phyloP scores from a whole-genome alignment of 2,888 invertebrate species.

The Poecilobothrus nobilitatus region DNA sequence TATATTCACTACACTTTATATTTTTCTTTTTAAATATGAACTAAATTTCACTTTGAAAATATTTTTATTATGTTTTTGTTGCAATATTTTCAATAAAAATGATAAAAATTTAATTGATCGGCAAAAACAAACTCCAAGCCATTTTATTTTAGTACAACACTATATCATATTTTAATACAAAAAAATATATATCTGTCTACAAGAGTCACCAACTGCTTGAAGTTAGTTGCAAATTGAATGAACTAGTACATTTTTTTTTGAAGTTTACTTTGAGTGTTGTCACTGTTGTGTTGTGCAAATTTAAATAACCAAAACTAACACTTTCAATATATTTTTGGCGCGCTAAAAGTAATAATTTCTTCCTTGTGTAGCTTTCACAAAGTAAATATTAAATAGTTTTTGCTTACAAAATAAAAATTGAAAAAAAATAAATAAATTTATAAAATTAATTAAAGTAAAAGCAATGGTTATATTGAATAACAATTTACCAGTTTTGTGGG shows the following conservation, averaged over 20 bases:
- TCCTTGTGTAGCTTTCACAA: too few relatives aligned
- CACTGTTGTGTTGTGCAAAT: too few relatives aligned
- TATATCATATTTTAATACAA: not conserved
- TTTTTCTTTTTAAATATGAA: not conserved
- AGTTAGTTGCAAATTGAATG: not conserved
- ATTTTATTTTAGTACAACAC: constrained; percentile 4
- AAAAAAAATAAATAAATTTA: too few relatives aligned
- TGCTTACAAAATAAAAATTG: too few relatives aligned
- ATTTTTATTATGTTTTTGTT: not conserved
- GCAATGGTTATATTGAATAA: not conserved
- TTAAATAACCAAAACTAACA: not conserved
- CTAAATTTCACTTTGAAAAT: not conserved
- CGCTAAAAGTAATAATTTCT: not conserved
- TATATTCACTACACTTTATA: constrained; percentile 8
- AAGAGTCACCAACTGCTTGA: not conserved
- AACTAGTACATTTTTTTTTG: not conserved
- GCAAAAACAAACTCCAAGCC: constrained; percentile 6
- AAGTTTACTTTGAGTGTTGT: not conserved
- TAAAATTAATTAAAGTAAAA: not conserved
- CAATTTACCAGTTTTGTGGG: not conserved
- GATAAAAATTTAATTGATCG: constrained; percentile 4
- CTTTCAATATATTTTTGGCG: not conserved
- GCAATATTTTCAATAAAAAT: not conserved
- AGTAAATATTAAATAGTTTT: too few relatives aligned
- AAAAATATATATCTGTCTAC: not conserved